Conservation (phyloP, 2,888 invertebrate species). For the Pyrrhosoma nymphula region DNA sequence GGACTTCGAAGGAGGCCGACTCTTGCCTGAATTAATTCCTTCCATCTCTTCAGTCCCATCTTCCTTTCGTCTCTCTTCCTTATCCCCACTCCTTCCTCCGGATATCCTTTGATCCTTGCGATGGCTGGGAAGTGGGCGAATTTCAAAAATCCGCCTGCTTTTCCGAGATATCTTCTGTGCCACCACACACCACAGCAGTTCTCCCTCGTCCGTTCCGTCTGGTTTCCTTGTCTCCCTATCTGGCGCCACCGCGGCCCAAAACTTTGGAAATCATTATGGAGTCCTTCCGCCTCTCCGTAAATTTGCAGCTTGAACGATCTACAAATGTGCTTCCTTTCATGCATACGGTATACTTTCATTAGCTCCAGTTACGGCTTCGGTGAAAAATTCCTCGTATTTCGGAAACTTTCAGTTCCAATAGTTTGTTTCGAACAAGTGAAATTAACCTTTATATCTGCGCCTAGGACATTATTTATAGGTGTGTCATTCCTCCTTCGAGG, state of each 20-base stretch:
- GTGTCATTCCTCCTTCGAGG: too few species aligned
- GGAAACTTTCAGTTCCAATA: too few species aligned
- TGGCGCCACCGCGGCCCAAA: neutral
- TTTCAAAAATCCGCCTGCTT: neutral
- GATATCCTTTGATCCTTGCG: neutral
- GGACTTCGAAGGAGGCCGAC: slow-evolving; percentile 4
- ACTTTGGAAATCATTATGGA: neutral
- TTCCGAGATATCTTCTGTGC: too few species aligned
- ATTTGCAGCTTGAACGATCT: neutral
- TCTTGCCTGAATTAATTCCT: neutral
- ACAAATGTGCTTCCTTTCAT: neutral
- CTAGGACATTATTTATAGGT: too few species aligned
- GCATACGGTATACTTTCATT: neutral
- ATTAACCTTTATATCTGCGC: too few species aligned
- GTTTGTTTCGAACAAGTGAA: too few species aligned
- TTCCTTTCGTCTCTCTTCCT: neutral
- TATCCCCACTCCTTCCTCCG: neutral
- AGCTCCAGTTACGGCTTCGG: neutral
- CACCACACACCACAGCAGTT: neutral
- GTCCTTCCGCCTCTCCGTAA: neutral
- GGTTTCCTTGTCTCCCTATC: neutral
- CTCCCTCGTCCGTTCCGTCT: neutral
- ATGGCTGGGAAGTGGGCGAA: neutral
- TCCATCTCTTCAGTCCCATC: neutral
- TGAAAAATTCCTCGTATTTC: neutral